Base-by-base conservation (phyloP, 37 sponge, comb jelly and placozoan species). In the Dysidea cf. avara region DNA sequence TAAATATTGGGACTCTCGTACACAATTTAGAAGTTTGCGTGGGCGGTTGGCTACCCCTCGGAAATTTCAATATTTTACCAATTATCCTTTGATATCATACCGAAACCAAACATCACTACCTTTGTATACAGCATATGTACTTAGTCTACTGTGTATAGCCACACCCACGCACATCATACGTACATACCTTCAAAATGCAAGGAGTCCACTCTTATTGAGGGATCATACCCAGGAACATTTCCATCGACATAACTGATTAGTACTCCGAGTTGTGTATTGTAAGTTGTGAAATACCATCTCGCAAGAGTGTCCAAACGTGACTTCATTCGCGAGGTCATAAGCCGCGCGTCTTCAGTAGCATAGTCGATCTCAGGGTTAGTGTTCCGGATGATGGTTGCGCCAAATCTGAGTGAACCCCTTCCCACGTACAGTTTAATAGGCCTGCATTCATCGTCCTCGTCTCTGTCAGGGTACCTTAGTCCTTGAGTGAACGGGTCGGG, bases 141-240 rank as follows among this genome's bases (percentile, higher is more conserved):
- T n/a, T n/a, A n/a, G n/a, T n/a, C n/a, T n/a, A n/a, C n/a, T n/a
- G n/a, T n/a, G n/a, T n/a, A n/a, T n/a, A n/a, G n/a, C n/a, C n/a
- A n/a, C n/a, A n/a, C n/a, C n/a, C n/a, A n/a, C n/a, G n/a, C n/a
- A n/a, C n/a, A n/a, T n/a, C n/a, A n/a, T n/a, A n/a, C n/a, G n/a
- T n/a, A n/a, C n/a, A n/a, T n/a, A 43, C 46, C 91, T 81, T 90
- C 91, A 64, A 76, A 90, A 46, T 90, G 91, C 17, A 90, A 78
- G 0, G 91, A 90, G 24, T 51, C 30, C n/a, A 77, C 69, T 32
- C 71, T 55, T 16, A 71, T 2, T 43, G 46, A 43, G 9, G 46
- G 9, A 9, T 43, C 46, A 43, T 9, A 5, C n/a, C n/a, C n/a
- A 32, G 39, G 43, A 0, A 68, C 18, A 39, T 68, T 68, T n/a